Percentiles rank a stretch among this genome's conserved stretches.
These are phyloP conservation scores for Aspidiotus destructor DNA, from an alignment of 2,888 invertebrate genomes.

Conservation along the genomic window DNA sequence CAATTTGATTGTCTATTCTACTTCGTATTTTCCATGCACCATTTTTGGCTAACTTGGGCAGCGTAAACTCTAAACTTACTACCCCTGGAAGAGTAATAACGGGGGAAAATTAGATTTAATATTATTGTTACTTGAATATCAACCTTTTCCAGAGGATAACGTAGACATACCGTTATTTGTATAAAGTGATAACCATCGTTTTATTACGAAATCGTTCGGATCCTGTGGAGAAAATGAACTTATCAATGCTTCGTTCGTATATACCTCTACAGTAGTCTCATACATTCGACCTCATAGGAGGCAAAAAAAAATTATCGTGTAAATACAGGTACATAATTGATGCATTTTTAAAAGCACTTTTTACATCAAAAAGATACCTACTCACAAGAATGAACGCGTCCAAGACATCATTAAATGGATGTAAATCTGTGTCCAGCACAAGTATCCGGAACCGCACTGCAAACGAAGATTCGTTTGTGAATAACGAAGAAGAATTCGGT, in stretches of 20 bases:
- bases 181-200: slow-evolving; percentile 42
- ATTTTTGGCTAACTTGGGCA: slow-evolving; percentile 42
- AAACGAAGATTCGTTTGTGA: slow-evolving; percentile 5
- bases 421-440: slow-evolving; percentile 42
- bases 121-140: too few species aligned
- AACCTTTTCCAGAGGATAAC: background rate
- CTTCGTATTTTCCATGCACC: slow-evolving; percentile 43
- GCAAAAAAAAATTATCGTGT: too few species aligned
- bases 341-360: too few species aligned
- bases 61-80: slow-evolving; percentile 40
- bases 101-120: slow-evolving; percentile 2
- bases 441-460: slow-evolving; percentile 42
- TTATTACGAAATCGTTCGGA: slow-evolving; percentile 42
- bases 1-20: slow-evolving; percentile 41
- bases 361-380: background rate
- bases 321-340: too few species aligned
- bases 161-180: slow-evolving; percentile 41
- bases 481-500: background rate
- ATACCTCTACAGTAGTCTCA: background rate
- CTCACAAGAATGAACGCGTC: slow-evolving; percentile 43
- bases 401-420: slow-evolving; percentile 43
- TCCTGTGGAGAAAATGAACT: slow-evolving; percentile 39
- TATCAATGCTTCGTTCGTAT: background rate
- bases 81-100: slow-evolving; percentile 40
- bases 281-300: too few species aligned